phyloP scores from a whole-genome alignment of 2,797 vertebrate species.

The Argya squamiceps region DNA sequence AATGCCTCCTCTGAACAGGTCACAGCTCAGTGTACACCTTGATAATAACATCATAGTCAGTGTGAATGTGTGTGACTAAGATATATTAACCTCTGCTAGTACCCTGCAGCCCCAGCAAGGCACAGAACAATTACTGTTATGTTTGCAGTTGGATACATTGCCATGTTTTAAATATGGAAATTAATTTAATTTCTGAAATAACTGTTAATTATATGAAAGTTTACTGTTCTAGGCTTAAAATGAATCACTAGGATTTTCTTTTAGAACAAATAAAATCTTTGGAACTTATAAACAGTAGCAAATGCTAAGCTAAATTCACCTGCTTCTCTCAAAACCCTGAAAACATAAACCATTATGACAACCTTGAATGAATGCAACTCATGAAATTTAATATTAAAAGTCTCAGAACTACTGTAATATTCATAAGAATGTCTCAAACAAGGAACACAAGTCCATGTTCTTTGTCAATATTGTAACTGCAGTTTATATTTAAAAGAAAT shows the following conservation, averaged over 20 bases:
- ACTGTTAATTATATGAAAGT: not conserved
- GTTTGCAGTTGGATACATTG: not conserved
- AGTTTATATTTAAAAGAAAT: not conserved
- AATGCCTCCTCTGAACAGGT: not conserved
- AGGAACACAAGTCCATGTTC: not conserved
- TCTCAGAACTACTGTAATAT: not conserved
- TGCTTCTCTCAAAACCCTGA: not conserved
- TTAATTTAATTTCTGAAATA: not conserved
- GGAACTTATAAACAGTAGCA: not conserved
- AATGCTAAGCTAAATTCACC: not conserved
- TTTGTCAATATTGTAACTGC: not conserved
- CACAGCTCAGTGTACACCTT: not conserved
- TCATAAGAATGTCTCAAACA: not conserved
- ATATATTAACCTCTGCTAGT: not conserved
- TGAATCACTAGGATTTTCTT: not conserved
- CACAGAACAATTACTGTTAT: not conserved
- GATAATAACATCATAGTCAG: not conserved
- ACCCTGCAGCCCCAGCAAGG: not conserved
- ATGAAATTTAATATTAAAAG: not conserved
- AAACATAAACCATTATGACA: not conserved
- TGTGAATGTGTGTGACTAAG: not conserved
- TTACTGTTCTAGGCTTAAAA: not conserved
- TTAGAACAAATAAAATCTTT: not conserved
- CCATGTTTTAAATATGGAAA: not conserved
- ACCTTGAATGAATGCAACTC: not conserved